Evolutionary conservation across 37 sponge, comb jelly and placozoan species (phyloP), one percentile per base, ranked within the genome.

Genomic region (Spongilla lacustris): DNA sequence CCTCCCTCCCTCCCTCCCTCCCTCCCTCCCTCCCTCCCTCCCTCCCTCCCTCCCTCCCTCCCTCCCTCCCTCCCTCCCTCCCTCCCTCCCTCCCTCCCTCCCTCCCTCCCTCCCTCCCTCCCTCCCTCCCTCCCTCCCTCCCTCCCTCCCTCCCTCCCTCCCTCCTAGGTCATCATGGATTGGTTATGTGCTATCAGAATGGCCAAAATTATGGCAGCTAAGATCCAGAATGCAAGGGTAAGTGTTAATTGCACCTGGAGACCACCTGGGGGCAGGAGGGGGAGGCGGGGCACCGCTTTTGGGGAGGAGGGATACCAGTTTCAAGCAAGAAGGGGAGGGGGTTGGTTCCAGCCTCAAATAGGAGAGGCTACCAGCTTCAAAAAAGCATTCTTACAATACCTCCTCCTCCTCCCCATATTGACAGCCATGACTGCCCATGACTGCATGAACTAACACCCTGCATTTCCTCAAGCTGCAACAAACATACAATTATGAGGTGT

Each of bases 101-200:
- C 58, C 19, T 17, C 58, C 58, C 19, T 17, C 58, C 58, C 11
- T 58, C 58, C 11, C 58, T 14, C 1, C 21, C 58, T 14, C 1
- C 21, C 19, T 14, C 19, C 58, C 21, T 1, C 58, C 58, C 58
- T 58, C 19, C 21, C 58, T 17, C 58, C 58, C 11, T 58, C 58
- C 4, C 58, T 17, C 19, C 21, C 19, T 14, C 58, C 1, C 58
- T 14, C 12, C 58, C 14, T 14, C 1, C 14, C 14, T 14, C 19
- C 21, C 21, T 1, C 21, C 58, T 14, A 93, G 94, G 91, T 87
- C 14, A 87, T 93, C 8, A 84, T 93, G 81, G 91, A 93, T 23
- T 93, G 94, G 94, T 87, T 46, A n/a, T 84, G 84, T 70, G 73
- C 88, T 68, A 93, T 93, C 33, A 72, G 91, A 72, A 49, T 76